A percentile compares a stretch with the other conserved stretches of the same genome.
These are phyloP conservation scores for Ceratotherium simum DNA, from an alignment of 2,113 vertebrate genomes.

Conservation along the genomic window DNA sequence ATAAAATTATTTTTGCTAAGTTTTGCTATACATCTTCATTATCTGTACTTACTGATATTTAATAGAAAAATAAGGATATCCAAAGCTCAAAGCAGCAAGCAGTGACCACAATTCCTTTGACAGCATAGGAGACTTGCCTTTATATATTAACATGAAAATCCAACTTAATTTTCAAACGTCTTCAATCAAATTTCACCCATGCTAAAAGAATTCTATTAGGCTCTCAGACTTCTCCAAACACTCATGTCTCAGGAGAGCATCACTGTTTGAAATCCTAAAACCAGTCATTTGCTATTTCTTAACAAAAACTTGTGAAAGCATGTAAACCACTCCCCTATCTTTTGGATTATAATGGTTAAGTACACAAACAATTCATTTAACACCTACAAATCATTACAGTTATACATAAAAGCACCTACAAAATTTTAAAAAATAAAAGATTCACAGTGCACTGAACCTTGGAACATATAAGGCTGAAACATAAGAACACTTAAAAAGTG, in stretches of 20 bases:
- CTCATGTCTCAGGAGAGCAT: conserved; percentile 26
- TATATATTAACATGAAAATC: conserved; percentile 22
- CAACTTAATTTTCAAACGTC: conserved; percentile 76
- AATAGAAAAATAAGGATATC: conserved; percentile 77
- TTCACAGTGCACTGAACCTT: conserved; percentile 82
- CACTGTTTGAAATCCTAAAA: conserved; percentile 52
- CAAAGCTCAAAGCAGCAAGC: conserved; percentile 65
- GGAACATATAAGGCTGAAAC: conserved; percentile 63
- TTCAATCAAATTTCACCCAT: conserved; percentile 51
- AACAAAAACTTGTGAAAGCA: conserved; percentile 69
- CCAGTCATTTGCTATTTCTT: conserved; percentile 73
- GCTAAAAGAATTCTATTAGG: conserved; percentile 60
- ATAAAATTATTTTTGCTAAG: conserved; percentile 57
- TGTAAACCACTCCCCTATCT: conserved; percentile 83
- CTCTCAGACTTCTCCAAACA: conserved; percentile 59
- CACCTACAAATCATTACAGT: conserved; percentile 72
- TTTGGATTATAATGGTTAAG: conserved; percentile 77
- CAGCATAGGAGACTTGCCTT: neutral
- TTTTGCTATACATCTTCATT: conserved; percentile 55
- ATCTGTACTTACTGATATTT: conserved; percentile 58
- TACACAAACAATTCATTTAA: conserved; percentile 81
- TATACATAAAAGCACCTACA: conserved; percentile 77
- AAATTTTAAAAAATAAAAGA: conserved; percentile 71
- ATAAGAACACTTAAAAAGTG: conserved; percentile 71
- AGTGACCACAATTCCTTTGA: conserved; percentile 59